phyloP scores from a whole-genome alignment of 1,140 invertebrate genomes.

The Oryctes rhinoceros region DNA sequence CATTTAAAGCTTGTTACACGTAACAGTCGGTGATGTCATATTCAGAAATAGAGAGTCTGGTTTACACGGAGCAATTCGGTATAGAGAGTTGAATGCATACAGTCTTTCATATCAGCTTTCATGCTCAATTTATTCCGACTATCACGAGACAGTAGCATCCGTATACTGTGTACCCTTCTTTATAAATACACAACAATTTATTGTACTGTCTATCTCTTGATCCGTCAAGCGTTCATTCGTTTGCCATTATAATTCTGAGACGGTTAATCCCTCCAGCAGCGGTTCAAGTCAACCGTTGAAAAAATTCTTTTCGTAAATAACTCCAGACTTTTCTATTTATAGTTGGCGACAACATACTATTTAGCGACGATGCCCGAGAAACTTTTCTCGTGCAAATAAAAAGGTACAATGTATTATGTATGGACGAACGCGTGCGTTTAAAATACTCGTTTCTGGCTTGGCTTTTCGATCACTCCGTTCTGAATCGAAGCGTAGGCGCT shows the following conservation, averaged over 20 bases:
- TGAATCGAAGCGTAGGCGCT: neutral
- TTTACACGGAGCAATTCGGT: constrained; percentile 22
- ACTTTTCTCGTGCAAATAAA: neutral
- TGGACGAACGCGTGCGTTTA: neutral
- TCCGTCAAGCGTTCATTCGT: neutral
- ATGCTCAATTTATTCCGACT: constrained; percentile 12
- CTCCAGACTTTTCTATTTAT: constrained; percentile 30
- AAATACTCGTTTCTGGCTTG: neutral
- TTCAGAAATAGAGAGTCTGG: constrained; percentile 48
- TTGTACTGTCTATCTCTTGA: neutral
- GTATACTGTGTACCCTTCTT: neutral
- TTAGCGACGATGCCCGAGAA: neutral
- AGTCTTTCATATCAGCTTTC: neutral
- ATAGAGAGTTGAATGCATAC: neutral
- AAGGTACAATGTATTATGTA: neutral
- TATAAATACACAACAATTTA: constrained; percentile 12
- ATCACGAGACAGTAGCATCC: neutral
- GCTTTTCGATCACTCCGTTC: neutral
- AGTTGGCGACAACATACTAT: constrained; percentile 7
- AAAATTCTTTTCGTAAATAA: constrained; percentile 30
- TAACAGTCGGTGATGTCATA: constrained; percentile 49
- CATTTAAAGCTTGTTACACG: constrained; percentile 49
- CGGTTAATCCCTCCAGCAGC: neutral
- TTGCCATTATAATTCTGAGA: neutral
- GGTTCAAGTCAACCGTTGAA: constrained; percentile 14